Percentiles rank a stretch among this genome's conserved stretches.
phyloP scores from a whole-genome alignment of 2,113 vertebrate genomes.

The Crocuta crocuta region DNA sequence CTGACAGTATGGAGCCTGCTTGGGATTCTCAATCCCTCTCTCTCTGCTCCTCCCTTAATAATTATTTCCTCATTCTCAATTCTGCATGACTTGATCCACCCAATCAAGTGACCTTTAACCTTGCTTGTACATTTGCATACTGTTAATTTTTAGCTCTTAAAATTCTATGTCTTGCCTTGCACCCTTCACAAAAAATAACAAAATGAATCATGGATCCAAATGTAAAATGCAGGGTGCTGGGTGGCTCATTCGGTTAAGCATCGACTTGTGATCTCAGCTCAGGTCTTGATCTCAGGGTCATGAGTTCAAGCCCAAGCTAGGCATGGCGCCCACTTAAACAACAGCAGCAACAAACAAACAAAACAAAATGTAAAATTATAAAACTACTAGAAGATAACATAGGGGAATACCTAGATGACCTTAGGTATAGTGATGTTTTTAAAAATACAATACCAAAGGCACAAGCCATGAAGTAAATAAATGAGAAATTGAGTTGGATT shows the following conservation, averaged over 20 bases:
- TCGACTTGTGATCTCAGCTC: too few species aligned
- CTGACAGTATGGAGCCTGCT: too few species aligned
- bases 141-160: slow-evolving; percentile 21
- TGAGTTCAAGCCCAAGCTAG: too few species aligned
- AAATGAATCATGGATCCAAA: background rate
- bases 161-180: background rate
- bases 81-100: background rate
- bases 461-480: background rate
- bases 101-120: background rate
- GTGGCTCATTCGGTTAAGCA: too few species aligned
- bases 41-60: background rate
- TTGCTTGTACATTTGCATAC: background rate
- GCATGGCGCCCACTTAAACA: too few species aligned
- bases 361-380: background rate
- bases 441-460: background rate
- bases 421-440: background rate
- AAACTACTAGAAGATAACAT: background rate
- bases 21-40: too few species aligned
- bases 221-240: background rate
- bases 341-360: too few species aligned
- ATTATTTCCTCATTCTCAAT: background rate
- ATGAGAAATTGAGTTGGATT: background rate
- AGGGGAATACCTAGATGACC: background rate
- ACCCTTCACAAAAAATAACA: background rate
- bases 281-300: too few species aligned